These are phyloP conservation scores for Tetragnatha versicolor DNA, from an alignment of 1,140 invertebrate genomes.

Conservation along the genomic window DNA sequence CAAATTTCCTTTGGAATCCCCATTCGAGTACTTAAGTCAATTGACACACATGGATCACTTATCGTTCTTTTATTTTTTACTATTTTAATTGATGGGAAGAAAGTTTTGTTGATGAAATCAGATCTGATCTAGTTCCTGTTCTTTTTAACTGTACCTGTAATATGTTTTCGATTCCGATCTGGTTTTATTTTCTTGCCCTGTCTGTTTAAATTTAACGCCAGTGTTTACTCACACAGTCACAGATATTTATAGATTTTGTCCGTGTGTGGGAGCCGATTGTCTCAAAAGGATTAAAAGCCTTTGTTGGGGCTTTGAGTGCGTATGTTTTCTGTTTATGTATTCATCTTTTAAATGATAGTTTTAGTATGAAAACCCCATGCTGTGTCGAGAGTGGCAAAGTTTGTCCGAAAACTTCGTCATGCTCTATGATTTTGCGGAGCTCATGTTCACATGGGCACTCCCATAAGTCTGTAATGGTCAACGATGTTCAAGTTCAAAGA, in stretches of 20 bases:
- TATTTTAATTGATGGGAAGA: too few species aligned
- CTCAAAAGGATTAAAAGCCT: background rate
- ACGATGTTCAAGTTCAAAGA: background rate
- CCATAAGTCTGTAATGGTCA: background rate
- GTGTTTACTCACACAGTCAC: constrained; percentile 44
- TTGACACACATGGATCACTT: too few species aligned
- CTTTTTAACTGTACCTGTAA: constrained; percentile 4
- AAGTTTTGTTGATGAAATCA: too few species aligned
- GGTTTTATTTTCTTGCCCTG: constrained; percentile 23
- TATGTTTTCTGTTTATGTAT: background rate
- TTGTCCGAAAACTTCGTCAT: constrained; percentile 18
- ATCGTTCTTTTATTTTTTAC: too few species aligned
- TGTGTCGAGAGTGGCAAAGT: constrained; percentile 1
- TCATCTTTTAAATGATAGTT: background rate
- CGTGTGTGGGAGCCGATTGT: constrained; percentile 21
- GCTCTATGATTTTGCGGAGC: constrained; percentile 45
- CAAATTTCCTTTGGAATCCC: too few species aligned
- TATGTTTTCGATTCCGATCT: constrained; percentile 17
- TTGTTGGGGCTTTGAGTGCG: background rate
- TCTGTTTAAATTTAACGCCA: constrained; percentile 6
- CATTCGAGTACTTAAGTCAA: too few species aligned
- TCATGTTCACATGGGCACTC: constrained; percentile 33
- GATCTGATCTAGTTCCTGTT: background rate
- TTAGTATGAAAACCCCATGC: constrained; percentile 24
- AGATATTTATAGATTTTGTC: constrained; percentile 34